These are phyloP conservation scores for Brachyalestes nurse DNA, from an alignment of 2,797 vertebrate species.

Conservation along the genomic window DNA sequence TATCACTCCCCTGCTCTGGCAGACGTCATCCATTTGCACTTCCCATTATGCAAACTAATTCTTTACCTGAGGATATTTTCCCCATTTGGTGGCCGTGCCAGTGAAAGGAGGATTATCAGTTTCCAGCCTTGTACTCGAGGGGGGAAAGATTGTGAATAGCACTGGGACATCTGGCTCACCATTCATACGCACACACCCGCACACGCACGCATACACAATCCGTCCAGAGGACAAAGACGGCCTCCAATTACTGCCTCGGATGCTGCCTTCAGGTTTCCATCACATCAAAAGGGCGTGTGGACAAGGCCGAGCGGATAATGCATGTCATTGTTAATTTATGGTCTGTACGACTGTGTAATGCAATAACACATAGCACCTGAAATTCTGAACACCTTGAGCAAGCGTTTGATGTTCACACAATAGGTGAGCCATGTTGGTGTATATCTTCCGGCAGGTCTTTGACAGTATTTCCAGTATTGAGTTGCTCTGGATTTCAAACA, in stretches of 20 bases:
- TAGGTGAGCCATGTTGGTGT: not conserved
- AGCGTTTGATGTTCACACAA: conserved; percentile 15
- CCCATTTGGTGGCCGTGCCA: conserved; percentile 42
- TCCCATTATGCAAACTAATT: conserved; percentile 52
- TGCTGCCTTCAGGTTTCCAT: conserved; percentile 41
- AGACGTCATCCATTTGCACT: conserved; percentile 47
- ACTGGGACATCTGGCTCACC: conserved; percentile 28
- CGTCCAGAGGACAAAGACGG: conserved; percentile 23
- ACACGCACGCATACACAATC: conserved; percentile 26
- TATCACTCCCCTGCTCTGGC: conserved; percentile 44
- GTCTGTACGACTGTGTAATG: conserved; percentile 11
- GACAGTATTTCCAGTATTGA: not conserved
- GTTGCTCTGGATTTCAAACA: not conserved
- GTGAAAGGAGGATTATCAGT: conserved; percentile 54
- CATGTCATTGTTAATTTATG: conserved; percentile 39
- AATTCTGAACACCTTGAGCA: conserved; percentile 28
- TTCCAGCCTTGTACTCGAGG: conserved; percentile 39
- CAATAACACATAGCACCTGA: conserved; percentile 22
- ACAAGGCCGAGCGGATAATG: conserved; percentile 25
- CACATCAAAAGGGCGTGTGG: conserved; percentile 29
- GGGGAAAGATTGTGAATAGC: conserved; percentile 29
- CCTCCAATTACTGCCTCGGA: conserved; percentile 1
- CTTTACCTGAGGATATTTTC: conserved; percentile 48
- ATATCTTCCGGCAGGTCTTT: not conserved
- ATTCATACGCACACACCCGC: no score